Base-by-base conservation (phyloP, 2,113 vertebrate species). In the Trichomycterus rosablanca region DNA sequence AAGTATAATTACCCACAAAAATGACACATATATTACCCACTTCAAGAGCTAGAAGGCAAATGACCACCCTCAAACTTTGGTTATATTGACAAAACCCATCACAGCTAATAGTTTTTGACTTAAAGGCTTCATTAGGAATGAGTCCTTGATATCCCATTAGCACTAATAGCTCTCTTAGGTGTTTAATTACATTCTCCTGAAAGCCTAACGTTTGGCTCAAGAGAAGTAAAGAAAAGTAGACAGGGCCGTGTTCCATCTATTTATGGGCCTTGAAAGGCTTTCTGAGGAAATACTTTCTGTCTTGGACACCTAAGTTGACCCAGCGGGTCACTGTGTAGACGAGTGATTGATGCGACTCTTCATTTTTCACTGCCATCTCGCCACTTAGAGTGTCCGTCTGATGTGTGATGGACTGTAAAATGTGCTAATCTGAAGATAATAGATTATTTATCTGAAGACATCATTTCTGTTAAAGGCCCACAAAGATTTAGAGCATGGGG, bases 111-210 rank as follows among this genome's bases (percentile, higher is more conserved):
- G 68, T 49, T 32, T 55, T 59, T 63, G 43, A 77, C 74, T 70
- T 73, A 55, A 42, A 74, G 67, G 74, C 76, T 77, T 79, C 74
- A 76, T 71, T 67, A 73, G 24, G 40, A 63, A 70, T 71, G 56
- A 50, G 63, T 77, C 76, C 74, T 65, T 73, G 63, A 53, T 62
- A 71, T 56, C 67, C 76, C 73, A 77, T 84, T 79, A 81, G 71
- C 12, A 4, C 32, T 81, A 79, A 84, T 80, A 74, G 58, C 67
- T 78, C 73, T 68, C 71, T 75, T 75, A 76, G 78, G 76, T 74
- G 77, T 82, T 78, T 78, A 76, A 79, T 80, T 80, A 72, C 70
- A 68, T 69, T 73, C 67, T 79, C 75, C 77, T 71, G 74, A 78
- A 77, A 71, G 72, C 67, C 59, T 55, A 32, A 62, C 51, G 56